Percentiles rank a stretch among this genome's conserved stretches.
Evolutionary conservation across 2,113 vertebrate genomes (phyloP).

Genomic region (Amblyopsis rosae): DNA sequence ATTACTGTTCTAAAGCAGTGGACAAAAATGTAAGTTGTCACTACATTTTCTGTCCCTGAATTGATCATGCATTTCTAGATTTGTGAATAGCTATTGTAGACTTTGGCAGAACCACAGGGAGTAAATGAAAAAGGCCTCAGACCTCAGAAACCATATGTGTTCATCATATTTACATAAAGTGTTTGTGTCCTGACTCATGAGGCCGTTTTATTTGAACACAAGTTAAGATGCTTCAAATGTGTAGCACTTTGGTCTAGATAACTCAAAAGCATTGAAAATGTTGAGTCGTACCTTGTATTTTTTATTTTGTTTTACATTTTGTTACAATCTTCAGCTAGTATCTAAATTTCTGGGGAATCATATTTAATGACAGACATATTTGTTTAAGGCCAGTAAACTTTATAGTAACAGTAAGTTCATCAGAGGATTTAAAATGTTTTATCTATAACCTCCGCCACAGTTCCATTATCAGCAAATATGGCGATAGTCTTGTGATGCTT

Average conservation of each 20-base stretch:
- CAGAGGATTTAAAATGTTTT: slow-evolving; percentile 22
- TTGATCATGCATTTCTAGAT: neutral
- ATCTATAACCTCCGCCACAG: slow-evolving; percentile 17
- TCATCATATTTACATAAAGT: neutral
- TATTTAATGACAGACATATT: neutral
- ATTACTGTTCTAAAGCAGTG: neutral
- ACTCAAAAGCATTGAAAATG: slow-evolving; percentile 10
- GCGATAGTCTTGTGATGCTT: neutral
- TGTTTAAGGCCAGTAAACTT: neutral
- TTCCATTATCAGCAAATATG: neutral
- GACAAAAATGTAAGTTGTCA: neutral
- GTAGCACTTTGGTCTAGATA: neutral
- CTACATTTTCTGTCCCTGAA: neutral
- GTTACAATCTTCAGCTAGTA: neutral
- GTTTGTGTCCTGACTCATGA: neutral
- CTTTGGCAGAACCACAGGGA: neutral
- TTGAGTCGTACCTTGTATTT: neutral
- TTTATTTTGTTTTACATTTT: neutral
- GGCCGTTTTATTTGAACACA: neutral
- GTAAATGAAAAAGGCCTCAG: neutral
- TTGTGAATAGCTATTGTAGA: neutral
- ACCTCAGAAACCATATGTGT: too few species aligned
- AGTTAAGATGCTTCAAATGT: neutral
- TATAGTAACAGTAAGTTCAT: neutral
- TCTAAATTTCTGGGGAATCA: neutral